Evolutionary conservation across 2,113 vertebrate species (phyloP).

Genomic region (Mixornis gularis): DNA sequence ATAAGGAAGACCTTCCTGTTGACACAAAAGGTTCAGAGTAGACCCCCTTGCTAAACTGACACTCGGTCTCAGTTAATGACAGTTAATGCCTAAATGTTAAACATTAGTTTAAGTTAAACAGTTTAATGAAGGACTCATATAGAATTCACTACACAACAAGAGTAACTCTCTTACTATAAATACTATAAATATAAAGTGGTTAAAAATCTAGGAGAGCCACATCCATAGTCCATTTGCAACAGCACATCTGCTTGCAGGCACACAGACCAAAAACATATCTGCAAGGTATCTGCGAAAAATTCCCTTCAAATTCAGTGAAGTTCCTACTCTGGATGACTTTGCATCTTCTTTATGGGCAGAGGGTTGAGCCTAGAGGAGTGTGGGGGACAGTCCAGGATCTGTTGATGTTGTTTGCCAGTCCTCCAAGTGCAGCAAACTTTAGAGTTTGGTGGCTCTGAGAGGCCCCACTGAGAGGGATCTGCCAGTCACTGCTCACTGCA

Average conservation of each 20-base stretch:
- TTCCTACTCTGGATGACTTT: not conserved
- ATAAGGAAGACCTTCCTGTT: not conserved
- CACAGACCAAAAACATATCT: not conserved
- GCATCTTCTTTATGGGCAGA: not conserved
- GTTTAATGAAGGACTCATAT: not conserved
- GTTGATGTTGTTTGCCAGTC: not conserved
- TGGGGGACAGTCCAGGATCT: not conserved
- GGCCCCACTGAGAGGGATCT: not conserved
- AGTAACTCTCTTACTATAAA: too few species aligned
- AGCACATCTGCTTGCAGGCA: not conserved
- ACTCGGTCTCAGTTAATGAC: not conserved
- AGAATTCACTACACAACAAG: not conserved
- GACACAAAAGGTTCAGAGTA: not conserved
- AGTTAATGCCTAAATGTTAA: not conserved
- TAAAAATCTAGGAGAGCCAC: not conserved
- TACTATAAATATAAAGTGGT: not conserved
- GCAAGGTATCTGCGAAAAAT: not conserved
- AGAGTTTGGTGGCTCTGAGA: not conserved
- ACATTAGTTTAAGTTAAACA: not conserved
- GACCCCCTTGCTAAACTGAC: not conserved
- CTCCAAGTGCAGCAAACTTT: not conserved
- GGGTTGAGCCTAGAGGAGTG: not conserved
- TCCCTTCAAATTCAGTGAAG: not conserved
- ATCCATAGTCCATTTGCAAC: not conserved
- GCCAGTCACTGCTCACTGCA: not conserved